These are phyloP conservation scores for Sinhomidia bicolor DNA, from an alignment of 2,888 invertebrate genomes.

Conservation along the genomic window DNA sequence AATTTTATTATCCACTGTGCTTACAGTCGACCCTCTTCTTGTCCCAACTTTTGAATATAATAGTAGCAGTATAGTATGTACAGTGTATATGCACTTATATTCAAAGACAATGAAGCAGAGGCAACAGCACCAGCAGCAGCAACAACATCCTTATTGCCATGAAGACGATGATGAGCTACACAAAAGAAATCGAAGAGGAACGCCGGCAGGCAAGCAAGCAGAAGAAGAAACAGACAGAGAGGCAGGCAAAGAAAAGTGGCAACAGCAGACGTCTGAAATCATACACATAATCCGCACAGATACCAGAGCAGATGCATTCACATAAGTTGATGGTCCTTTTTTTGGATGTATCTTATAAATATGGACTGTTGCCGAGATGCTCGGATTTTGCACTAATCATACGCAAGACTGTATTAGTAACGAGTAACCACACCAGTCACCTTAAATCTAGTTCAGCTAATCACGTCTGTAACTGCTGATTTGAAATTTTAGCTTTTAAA, in stretches of 20 bases:
- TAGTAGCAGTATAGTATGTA: not conserved
- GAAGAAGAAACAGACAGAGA: slow-evolving; percentile 22
- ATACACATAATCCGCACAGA: slow-evolving; percentile 5
- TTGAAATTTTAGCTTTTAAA: no score
- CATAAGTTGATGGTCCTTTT: no score
- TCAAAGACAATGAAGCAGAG: not conserved
- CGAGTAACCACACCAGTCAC: no score
- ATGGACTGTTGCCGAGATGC: no score
- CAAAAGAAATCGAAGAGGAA: slow-evolving; percentile 32
- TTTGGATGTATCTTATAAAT: no score
- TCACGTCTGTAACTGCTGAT: no score
- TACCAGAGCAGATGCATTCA: slow-evolving; percentile 15
- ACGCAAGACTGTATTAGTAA: no score
- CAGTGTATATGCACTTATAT: not conserved
- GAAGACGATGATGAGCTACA: not conserved
- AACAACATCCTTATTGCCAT: not conserved
- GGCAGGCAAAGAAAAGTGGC: not conserved
- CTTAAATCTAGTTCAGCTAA: no score
- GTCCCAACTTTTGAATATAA: slow-evolving; percentile 25
- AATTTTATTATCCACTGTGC: not conserved
- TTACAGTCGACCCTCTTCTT: not conserved
- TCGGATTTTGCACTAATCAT: no score
- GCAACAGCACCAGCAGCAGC: slow-evolving; percentile 13
- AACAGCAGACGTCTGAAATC: slow-evolving; percentile 20
- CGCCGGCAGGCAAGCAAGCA: not conserved